Base-by-base conservation (phyloP, 2,797 vertebrate genomes). In the Typhlichthys eigenmanni region DNA sequence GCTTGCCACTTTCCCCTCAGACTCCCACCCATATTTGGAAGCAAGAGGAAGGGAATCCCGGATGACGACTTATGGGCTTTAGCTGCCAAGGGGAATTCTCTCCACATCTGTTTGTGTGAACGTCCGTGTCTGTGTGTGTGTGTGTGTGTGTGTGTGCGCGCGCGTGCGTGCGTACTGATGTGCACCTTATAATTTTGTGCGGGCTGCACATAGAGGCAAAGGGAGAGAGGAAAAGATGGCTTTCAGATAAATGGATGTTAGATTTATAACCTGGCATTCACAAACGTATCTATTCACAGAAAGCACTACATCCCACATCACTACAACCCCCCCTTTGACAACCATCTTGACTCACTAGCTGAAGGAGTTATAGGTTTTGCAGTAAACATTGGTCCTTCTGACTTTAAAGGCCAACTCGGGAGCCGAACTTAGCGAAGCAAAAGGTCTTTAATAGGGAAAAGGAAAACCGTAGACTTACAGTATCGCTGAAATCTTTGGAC, bases 11-110 rank as follows among this genome's bases (percentile, higher is more conserved):
- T 76, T 61, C 55, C 58, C 57, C 88, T 66, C 76, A 71, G 84
- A 83, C 88, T 86, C 85, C 82, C 88, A 86, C 86, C 91, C 91
- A 92, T 92, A 91, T 92, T 92, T 92, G 91, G 91, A 92, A 89
- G 86, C 69, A 81, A 88, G 85, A 90, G 90, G 89, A 91, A 92
- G 91, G 91, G 91, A 92, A 92, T 92, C 91, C 91, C 91, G 83
- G 82, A 89, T 87, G 87, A 87, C 91, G 90, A 91, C 88, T 90
- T 89, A 91, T 86, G 85, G 70, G 73, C 78, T 83, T 75, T 73
- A 81, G 86, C 81, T 81, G 90, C 89, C 86, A 85, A 79, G 78
- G 86, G 88, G 87, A 87, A 85, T 85, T 88, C 86, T 85, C 83
- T 79, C 79, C 86, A 88, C 89, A 90, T 90, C 86, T 90, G 85